Conservation (phyloP, 2,797 vertebrate genomes). For the Champsocephalus esox region DNA sequence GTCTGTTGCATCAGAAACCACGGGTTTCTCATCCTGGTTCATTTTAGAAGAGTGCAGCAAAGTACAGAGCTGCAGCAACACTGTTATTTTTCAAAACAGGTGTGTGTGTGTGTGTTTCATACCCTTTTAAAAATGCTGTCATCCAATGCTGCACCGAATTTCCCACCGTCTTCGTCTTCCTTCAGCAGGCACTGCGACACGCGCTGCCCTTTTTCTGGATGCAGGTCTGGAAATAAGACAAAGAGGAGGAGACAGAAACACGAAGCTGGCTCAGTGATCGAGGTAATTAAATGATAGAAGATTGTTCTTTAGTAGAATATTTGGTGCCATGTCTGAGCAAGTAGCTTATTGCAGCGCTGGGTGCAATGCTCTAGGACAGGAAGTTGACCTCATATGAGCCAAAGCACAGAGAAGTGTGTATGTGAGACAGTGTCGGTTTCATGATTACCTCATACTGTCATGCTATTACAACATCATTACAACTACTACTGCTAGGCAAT, state of each 20-base stretch:
- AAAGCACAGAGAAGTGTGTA: constrained; percentile 36
- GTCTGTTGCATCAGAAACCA: constrained; percentile 35
- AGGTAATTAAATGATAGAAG: neutral
- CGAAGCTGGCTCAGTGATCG: neutral
- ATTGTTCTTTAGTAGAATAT: neutral
- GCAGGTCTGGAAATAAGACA: constrained; percentile 70
- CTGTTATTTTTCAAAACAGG: constrained; percentile 9
- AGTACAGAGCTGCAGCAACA: constrained; percentile 7
- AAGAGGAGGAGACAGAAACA: neutral
- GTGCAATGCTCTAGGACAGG: constrained; percentile 60
- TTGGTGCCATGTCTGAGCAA: neutral
- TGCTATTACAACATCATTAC: neutral
- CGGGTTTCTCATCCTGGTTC: constrained; percentile 21
- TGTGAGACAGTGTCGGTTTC: constrained; percentile 13
- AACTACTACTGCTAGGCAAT: neutral
- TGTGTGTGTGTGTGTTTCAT: constrained; percentile 26
- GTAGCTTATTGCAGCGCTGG: constrained; percentile 36
- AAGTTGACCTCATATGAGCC: constrained; percentile 58
- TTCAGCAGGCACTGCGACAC: constrained; percentile 75
- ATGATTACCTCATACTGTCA: neutral
- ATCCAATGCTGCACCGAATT: constrained; percentile 73
- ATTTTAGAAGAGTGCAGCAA: constrained; percentile 31
- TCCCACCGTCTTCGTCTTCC: constrained; percentile 76
- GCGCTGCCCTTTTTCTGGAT: constrained; percentile 69
- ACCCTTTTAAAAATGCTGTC: constrained; percentile 89